Evolutionary conservation across 2,797 vertebrate genomes (phyloP).

Genomic region (Lophotriccus pileatus): DNA sequence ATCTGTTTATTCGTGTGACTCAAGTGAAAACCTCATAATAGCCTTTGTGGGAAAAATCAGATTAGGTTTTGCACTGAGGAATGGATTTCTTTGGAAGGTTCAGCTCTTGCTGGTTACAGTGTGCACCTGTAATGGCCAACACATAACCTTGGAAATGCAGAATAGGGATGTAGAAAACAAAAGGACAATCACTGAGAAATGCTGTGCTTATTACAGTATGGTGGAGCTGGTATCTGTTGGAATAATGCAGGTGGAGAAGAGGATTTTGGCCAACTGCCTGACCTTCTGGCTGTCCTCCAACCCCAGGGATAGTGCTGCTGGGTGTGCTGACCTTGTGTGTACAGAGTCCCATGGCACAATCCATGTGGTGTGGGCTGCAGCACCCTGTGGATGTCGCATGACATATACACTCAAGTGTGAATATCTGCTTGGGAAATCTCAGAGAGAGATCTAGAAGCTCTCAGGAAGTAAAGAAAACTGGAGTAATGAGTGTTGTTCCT

Average conservation of each 20-base stretch:
- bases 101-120: not conserved
- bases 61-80: not conserved
- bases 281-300: no score
- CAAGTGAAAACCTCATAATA: not conserved
- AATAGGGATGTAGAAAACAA: not conserved
- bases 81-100: not conserved
- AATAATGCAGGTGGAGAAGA: not conserved
- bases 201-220: not conserved
- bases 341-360: accelerated
- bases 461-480: not conserved
- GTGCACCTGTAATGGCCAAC: accelerated
- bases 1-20: not conserved
- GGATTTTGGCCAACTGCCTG: not conserved
- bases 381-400: accelerated
- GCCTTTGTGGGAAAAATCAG: not conserved
- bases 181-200: not conserved
- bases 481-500: not conserved
- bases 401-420: accelerated
- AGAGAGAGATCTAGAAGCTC: accelerated
- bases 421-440: not conserved
- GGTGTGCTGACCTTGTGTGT: accelerated
- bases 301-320: not conserved
- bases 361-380: accelerated
- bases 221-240: not conserved
- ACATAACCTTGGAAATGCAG: not conserved